A percentile compares a stretch with the other conserved stretches of the same genome.
Conservation (phyloP, 2,797 vertebrate species). For the Apodemus agrarius region DNA sequence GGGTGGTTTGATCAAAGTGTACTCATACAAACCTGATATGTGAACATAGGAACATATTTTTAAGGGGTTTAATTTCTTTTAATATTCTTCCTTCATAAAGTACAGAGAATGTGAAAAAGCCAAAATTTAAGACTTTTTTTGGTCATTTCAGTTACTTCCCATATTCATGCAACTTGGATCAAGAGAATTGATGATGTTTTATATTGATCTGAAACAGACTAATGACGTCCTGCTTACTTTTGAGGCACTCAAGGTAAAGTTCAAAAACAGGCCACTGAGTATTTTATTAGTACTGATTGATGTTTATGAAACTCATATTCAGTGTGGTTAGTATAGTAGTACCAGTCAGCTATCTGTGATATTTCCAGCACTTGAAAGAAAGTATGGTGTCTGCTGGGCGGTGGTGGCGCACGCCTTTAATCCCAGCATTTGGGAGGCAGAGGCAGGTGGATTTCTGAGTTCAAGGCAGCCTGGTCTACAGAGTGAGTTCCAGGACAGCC, state of each 20-base stretch:
- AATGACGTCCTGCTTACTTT: conserved; percentile 98
- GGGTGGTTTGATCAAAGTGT: not conserved
- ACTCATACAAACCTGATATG: not conserved
- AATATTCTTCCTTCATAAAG: conserved; percentile 66
- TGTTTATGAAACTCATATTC: not conserved
- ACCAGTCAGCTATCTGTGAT: not conserved
- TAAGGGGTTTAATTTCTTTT: conserved; percentile 41
- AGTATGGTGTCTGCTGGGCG: not conserved
- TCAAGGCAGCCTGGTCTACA: no score
- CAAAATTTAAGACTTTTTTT: conserved; percentile 63
- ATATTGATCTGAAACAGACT: conserved; percentile 98
- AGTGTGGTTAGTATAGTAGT: not conserved
- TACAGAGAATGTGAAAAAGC: conserved; percentile 71
- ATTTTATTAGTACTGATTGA: not conserved
- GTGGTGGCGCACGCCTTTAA: no score
- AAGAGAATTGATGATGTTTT: conserved; percentile 98
- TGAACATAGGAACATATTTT: conserved; percentile 35
- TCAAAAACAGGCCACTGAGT: not conserved
- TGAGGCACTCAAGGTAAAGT: conserved; percentile 96
- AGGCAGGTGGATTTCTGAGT: no score
- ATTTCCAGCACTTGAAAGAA: not conserved
- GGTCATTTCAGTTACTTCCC: conserved; percentile 92
- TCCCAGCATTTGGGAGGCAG: no score
- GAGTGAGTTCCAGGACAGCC: no score
- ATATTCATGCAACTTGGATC: conserved; percentile 99